Evolutionary conservation across 2,797 vertebrate genomes (phyloP), one percentile per base, ranked within the genome.

Genomic region (Pangasius larnaudii): DNA sequence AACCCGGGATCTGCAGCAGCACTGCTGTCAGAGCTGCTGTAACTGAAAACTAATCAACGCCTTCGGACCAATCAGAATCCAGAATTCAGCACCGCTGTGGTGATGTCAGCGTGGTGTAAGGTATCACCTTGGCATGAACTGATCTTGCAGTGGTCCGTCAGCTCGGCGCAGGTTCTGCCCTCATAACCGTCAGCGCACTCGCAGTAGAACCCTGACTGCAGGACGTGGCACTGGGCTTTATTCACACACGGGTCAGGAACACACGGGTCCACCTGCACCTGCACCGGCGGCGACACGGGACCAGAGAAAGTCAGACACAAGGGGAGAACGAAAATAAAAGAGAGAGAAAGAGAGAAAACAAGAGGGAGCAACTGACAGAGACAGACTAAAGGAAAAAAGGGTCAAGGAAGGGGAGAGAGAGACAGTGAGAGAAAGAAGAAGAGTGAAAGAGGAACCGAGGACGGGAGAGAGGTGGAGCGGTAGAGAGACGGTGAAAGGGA

Each of bases 71-170:
- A 53, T 78, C 75, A 78, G 75, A 33, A 33, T 53, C 27, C 53
- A 24, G 30, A 6, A 7, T 1, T 36, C 16, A 16, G 14, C 42
- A 49, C 16, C 7, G 7, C 16, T 7, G 9, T 13, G 39, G 11
- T 30, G 14, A 78, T 30, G 8, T 30, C 36, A 9, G 77, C 2
- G n/a, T 24, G 33, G 22, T 19, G 22, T 18, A 1, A 53, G 51
- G 22, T 0, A 2, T 85, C 85, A 99, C 98, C 97, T 97, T 95
- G 95, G 92, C 98, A 99, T 22, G 94, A 95, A 91, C 96, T 97
- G 56, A 97, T 97, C 67, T 97, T 98, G 95, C 98, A 99, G 89
- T 97, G 97, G 92, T 98, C 97, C 91, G 97, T 96, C 36, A 97
- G 96, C 91, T 97, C 95, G 0, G 97, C 97, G 69, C 98, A 99